Percentiles rank a stretch among this genome's conserved stretches.
phyloP scores from a whole-genome alignment of 1,140 invertebrate species.

The Atopsyche davidsoni region DNA sequence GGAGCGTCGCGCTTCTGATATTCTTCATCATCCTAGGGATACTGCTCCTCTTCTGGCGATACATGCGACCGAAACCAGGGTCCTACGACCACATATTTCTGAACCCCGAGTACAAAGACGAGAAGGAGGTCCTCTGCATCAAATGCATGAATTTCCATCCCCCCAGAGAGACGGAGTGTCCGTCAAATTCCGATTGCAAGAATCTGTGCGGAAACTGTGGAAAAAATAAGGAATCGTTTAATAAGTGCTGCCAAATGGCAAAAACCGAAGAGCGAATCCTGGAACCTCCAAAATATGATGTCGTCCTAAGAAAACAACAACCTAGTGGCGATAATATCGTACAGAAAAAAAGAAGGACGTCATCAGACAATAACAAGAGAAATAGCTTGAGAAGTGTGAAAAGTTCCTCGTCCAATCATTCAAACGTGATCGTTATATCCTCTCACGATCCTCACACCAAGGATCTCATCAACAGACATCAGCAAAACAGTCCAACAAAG shows the following conservation, averaged over 20 bases:
- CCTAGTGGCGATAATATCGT: slow-evolving; percentile 6
- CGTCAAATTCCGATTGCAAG: not conserved
- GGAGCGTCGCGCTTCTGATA: slow-evolving; percentile 16
- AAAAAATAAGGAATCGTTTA: slow-evolving; percentile 21
- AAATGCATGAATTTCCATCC: slow-evolving; percentile 22
- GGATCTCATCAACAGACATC: slow-evolving; percentile 15
- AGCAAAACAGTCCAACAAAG: too few relatives aligned
- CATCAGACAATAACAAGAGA: slow-evolving; percentile 15
- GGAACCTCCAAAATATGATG: slow-evolving; percentile 15
- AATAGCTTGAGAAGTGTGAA: slow-evolving; percentile 22
- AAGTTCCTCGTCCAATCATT: slow-evolving; percentile 15
- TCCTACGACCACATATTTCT: slow-evolving; percentile 20
- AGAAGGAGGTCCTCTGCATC: slow-evolving; percentile 20
- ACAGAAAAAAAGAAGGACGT: not conserved
- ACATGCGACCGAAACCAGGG: slow-evolving; percentile 1
- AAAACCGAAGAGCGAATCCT: slow-evolving; percentile 7
- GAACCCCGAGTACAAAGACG: slow-evolving; percentile 25
- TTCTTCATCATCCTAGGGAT: slow-evolving; percentile 20
- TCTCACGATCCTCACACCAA: slow-evolving; percentile 22
- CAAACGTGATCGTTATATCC: slow-evolving; percentile 20
- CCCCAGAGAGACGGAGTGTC: slow-evolving; percentile 12
- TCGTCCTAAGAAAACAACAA: slow-evolving; percentile 23
- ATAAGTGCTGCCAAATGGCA: slow-evolving; percentile 20
- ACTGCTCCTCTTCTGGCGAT: slow-evolving; percentile 20
- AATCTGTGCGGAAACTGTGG: slow-evolving; percentile 16